Evolutionary conservation across 1,140 invertebrate species (phyloP), one percentile per base, ranked within the genome.

Genomic region (Archegozetes longisetosus): DNA sequence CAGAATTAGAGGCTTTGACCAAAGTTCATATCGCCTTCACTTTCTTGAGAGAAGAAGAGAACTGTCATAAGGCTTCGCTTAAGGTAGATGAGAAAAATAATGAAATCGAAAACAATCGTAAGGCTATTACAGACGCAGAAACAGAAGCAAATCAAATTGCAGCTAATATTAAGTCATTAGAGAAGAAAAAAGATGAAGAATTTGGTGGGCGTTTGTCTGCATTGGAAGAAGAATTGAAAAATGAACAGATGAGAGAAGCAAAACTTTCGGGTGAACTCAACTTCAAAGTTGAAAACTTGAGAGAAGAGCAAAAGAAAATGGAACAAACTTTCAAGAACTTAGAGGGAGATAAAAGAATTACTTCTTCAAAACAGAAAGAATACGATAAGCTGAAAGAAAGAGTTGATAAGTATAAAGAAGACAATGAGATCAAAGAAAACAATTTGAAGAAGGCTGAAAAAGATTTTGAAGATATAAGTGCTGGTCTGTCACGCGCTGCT

Each of bases 1-100:
- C 90, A 63, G 88, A 95, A 71, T 71, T 94, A 23, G 88, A 96
- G 65, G 83, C 89, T 68, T 78, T 90, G 40, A 81, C 78, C 22
- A 82, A 82, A 67, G 78, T 91, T 24, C 79, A 81, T 72, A 76
- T 83, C 49, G 87, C 86, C 26, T 91, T 80, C 76, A 81, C 80
- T 68, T 91, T 75, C 74, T 78, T 78, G 67, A 70, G 69, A 63
- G 70, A 71, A 2, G 58, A 76, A 74, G 71, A 75, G 50, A 70
- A 65, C n/a, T 71, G 71, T 53, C 68, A 73, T 64, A 76, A 70
- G 78, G 82, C 68, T 65, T 78, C 69, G 64, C 76, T 68, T 67
- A 72, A 75, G 25, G 56, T 72, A 24, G 61, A 69, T 25, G 61
- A 68, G 20, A 62, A 68, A 2, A 48, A 64, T 53, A 62, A 69